Evolutionary conservation across 2,888 invertebrate species (phyloP).

Genomic region (Euphydryas editha): DNA sequence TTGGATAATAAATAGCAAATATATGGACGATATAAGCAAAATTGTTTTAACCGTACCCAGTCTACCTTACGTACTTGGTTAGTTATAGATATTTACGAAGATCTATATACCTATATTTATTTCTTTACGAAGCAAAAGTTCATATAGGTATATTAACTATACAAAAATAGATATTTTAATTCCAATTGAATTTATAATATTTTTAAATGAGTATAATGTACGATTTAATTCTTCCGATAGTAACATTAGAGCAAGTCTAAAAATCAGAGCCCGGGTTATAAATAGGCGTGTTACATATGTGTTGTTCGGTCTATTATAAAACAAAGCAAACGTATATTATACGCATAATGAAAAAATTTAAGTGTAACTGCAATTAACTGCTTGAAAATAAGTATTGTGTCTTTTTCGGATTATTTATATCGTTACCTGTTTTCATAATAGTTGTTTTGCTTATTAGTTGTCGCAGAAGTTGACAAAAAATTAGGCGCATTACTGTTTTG

Average conservation of each 20-base stretch:
- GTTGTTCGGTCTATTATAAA: constrained; percentile 2
- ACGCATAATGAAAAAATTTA: not conserved
- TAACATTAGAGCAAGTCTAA: constrained; percentile 1
- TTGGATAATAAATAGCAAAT: too few species aligned
- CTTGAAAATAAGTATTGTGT: not conserved
- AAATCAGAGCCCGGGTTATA: constrained; percentile 20
- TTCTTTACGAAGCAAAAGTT: too few species aligned
- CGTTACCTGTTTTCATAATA: not conserved
- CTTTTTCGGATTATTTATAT: not conserved
- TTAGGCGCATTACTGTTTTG: not conserved
- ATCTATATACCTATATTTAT: too few species aligned
- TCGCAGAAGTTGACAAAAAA: not conserved
- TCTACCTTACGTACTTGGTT: too few species aligned
- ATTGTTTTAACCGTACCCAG: too few species aligned
- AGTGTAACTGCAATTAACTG: not conserved
- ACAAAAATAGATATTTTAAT: too few species aligned
- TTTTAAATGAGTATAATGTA: not conserved
- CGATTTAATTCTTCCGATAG: not conserved
- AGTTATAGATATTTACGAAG: too few species aligned
- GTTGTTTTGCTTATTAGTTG: not conserved
- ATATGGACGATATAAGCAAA: too few species aligned
- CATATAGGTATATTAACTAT: too few species aligned
- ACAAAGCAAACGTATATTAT: not conserved
- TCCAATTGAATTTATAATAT: too few species aligned
- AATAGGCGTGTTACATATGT: constrained; percentile 24